Percentiles rank a stretch among this genome's conserved stretches.
Conservation (phyloP, 2,888 invertebrate species). For the Celastrina argiolus region DNA sequence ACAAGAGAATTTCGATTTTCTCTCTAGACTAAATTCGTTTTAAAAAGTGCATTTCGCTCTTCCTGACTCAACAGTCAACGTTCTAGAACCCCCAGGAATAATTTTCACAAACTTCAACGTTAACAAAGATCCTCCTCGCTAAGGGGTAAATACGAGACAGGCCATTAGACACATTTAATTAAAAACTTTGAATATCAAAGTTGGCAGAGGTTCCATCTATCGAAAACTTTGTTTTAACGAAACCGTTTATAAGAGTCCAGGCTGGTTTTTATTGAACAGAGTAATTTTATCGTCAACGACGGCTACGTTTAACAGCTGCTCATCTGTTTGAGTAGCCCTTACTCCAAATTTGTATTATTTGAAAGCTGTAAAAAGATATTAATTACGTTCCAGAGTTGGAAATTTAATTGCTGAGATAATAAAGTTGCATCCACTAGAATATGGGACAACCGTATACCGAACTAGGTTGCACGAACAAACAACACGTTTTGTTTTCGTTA, state of each 20-base stretch:
- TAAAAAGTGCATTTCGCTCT: neutral
- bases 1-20: neutral
- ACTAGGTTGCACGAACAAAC: neutral
- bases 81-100: slow-evolving; percentile 1
- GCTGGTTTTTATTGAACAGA: neutral
- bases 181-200: slow-evolving; percentile 14
- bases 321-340: neutral
- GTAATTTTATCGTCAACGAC: neutral
- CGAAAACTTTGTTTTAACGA: neutral
- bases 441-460: neutral
- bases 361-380: neutral
- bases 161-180: slow-evolving; percentile 11
- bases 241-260: neutral
- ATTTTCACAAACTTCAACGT: neutral
- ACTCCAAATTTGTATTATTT: neutral
- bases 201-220: slow-evolving; percentile 2
- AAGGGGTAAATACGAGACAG: slow-evolving; percentile 6
- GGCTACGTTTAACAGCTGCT: neutral
- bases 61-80: neutral
- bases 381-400: neutral
- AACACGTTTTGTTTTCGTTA: neutral
- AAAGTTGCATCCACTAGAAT: neutral
- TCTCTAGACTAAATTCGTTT: neutral
- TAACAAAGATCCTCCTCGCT: neutral
- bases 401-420: neutral